Evolutionary conservation across 2,113 vertebrate species (phyloP), one percentile per base, ranked within the genome.

Genomic region (Sturnira hondurensis): DNA sequence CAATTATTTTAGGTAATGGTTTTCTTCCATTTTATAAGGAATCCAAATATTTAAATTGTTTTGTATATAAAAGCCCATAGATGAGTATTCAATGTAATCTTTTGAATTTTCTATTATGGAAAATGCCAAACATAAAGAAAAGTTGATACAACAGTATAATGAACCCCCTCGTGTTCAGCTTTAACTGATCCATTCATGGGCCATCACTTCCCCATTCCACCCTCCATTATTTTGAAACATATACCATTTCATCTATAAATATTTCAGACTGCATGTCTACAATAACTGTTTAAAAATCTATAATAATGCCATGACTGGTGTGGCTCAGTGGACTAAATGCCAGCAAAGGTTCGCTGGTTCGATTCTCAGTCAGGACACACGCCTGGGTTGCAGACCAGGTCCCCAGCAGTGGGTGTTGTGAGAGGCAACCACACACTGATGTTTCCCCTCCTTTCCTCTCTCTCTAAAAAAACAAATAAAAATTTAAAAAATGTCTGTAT

Each of bases 111-210:
- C 68, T 41, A 87, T 52, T 88, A 81, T 65, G 28, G 73, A 92
- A 95, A 76, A 88, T 54, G 56, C 84, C 45, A 94, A 80, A 92
- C 58, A 76, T 67, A 88, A 58, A 50, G 47, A 92, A 86, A 83
- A 87, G 33, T 47, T 91, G 50, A 73, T 16, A 28, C 3, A 89
- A 68, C 1, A 65, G 9, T 58, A 90, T 19, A 81, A 80, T 43
- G 33, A 65, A 56, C 41, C 28, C 54, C 31, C 47, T 96, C 5
- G 50, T 71, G 13, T 11, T 24, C 26, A 76, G 24, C 24, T 93
- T 93, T 87, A 84, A 83, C 36, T 61, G 4, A 26, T 65, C 81
- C 80, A 19, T n/a, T 86, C 14, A 31, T 10, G 24, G 58, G 33
- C 36, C 89, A 77, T 10, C 33, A 76, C 61, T 88, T 84, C 58